Base-by-base conservation (phyloP, 2,797 vertebrate species). In the Aselliscus stoliczkanus region DNA sequence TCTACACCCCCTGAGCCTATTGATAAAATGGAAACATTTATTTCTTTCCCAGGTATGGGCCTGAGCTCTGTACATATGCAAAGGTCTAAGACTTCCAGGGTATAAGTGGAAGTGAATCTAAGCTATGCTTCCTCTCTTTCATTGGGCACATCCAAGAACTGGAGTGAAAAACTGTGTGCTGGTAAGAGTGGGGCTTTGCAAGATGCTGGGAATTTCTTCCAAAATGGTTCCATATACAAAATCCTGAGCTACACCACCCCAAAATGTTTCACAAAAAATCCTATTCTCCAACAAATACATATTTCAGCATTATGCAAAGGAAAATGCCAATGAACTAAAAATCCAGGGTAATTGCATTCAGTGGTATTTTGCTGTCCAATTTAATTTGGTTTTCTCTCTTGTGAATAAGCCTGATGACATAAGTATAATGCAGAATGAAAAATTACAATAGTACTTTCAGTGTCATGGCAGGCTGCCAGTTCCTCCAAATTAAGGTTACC, bases 351-450 rank as follows among this genome's bases (percentile, higher is more conserved):
- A 89, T 97, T 17, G 65, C 23, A 88, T 95, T 81, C 72, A 42
- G 5, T 69, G 50, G 31, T n/a, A 56, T 77, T 75, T 97, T 75
- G 15, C 44, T 95, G 39, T 81, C 0, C 52, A 73, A 93, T 86
- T 77, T 34, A 95, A 95, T 94, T 93, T 90, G 0, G 77, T 94
- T 72, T 69, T 83, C 76, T 90, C 77, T 96, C 2, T 72, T 29
- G 27, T 52, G 86, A 92, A 72, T 42, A 85, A 87, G 6, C 18
- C 39, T 82, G 67, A 91, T 44, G 77, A 62, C 52, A 73, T 69
- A 93, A 96, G 58, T 37, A 64, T n/a, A 90, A 88, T 86, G 56
- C 1, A 9, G 75, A 37, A 90, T 95, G 96, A 96, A 97, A 83
- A 77, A 95, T 70, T 50, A 62, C 76, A 94, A 83, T 81, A 23